Evolutionary conservation across 2,113 vertebrate genomes (phyloP).

Genomic region (Ibidorhyncha struthersii): DNA sequence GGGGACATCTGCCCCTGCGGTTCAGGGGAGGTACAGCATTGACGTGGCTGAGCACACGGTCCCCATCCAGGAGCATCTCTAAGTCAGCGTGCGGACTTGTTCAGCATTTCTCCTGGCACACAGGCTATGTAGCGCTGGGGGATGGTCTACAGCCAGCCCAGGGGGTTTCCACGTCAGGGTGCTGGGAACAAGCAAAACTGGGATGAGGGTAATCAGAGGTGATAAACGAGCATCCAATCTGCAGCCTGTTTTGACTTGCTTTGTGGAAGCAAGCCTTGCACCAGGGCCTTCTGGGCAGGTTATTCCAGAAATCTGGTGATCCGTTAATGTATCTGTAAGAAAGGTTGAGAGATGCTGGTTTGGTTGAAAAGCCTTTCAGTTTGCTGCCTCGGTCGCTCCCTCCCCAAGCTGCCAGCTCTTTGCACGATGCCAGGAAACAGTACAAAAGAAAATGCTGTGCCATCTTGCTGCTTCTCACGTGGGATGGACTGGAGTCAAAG

Average conservation of each 20-base stretch:
- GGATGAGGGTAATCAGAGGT: background rate
- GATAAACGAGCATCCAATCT: fast-evolving
- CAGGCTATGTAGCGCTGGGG: background rate
- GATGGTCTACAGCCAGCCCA: background rate
- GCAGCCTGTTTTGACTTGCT: fast-evolving
- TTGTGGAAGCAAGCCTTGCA: background rate
- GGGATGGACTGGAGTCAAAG: background rate
- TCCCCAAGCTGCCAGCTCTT: background rate
- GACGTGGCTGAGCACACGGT: background rate
- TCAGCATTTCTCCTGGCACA: background rate
- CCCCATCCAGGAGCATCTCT: background rate
- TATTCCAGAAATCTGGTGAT: background rate
- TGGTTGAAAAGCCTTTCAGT: background rate
- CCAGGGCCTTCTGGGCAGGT: background rate
- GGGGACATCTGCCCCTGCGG: background rate
- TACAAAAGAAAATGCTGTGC: fast-evolving
- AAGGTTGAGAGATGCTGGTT: background rate
- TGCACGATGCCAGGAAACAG: background rate
- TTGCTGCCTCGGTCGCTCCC: background rate
- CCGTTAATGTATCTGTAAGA: background rate
- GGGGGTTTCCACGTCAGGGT: background rate
- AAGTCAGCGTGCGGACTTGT: background rate
- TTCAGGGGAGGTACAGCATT: background rate
- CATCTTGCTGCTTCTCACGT: background rate
- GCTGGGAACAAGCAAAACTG: background rate